Evolutionary conservation across 1,140 invertebrate genomes (phyloP), one percentile per base, ranked within the genome.

Genomic region (Euborellia annulipes): DNA sequence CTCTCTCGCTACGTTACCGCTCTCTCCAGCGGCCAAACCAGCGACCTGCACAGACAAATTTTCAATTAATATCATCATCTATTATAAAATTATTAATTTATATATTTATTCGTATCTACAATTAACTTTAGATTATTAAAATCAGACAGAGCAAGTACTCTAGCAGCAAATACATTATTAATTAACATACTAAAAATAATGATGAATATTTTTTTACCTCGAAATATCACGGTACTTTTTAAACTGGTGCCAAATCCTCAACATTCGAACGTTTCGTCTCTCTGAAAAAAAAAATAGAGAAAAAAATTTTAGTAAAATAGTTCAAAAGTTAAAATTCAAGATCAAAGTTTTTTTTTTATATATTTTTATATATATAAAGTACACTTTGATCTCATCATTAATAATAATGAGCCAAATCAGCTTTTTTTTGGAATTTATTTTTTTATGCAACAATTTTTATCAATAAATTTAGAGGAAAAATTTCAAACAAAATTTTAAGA

Each of bases 181-280:
- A n/a, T n/a, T n/a, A n/a, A n/a, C n/a, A 27, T 6, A 27, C 23
- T 27, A 27, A 27, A 27, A 27, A 27, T 27, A 6, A 27, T 27
- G 11, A 6, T 6, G 23, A 27, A 38, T 38, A 6, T 38, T 6
- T 11, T 18, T 54, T 64, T 64, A 75, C 74, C 74, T 74, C 64
- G 72, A 72, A 59, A 75, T 73, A 67, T 75, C 71, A 62, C 72
- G 68, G 61, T 73, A 68, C 60, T 73, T 73, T 58, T 73, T 64
- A 59, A 74, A 74, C 66, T 69, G 70, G 67, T 69, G 65, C 66
- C 71, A 72, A 69, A 64, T 70, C 72, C 73, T 71, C 63, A 65
- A 70, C 62, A 62, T 65, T 57, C 62, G 55, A 58, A 64, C 62
- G 61, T 56, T 16, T 56, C 54, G 50, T 54, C 58, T 56, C 18